Percentiles rank a stretch among this genome's conserved stretches.
Conservation (phyloP, 2,797 vertebrate species). For the Streptopelia turtur region DNA sequence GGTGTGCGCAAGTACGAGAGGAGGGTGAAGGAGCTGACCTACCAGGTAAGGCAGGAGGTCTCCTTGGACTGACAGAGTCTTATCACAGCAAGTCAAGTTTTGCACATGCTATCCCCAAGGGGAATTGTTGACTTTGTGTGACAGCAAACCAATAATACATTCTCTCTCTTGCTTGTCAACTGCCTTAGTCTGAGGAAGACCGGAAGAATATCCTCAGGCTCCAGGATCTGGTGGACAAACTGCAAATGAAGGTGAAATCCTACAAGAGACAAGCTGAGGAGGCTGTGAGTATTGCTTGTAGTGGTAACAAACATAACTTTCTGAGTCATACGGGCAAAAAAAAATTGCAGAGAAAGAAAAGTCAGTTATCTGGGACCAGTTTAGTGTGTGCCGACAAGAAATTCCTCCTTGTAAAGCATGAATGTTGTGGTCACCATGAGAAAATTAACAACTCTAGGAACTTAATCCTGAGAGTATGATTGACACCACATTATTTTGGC, state of each 20-base stretch:
- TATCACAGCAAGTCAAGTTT: background rate
- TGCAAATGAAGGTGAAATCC: slow-evolving; percentile 74
- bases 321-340: background rate
- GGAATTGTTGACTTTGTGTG: no score
- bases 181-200: background rate
- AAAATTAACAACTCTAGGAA: background rate
- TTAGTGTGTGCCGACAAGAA: background rate
- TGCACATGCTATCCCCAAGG: background rate
- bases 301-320: background rate
- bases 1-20: no score
- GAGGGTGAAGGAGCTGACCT: background rate
- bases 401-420: background rate
- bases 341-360: background rate
- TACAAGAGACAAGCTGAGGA: slow-evolving; percentile 82
- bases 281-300: slow-evolving; percentile 74
- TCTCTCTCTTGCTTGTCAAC: background rate
- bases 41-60: background rate
- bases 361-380: background rate
- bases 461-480: background rate
- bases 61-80: background rate
- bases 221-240: slow-evolving; percentile 77
- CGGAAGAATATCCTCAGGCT: slow-evolving; percentile 42
- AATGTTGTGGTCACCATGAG: background rate
- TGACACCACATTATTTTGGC: background rate
- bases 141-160: background rate